Conservation (phyloP, 2,888 invertebrate genomes). For the Caenorhabditis doughertyi region DNA sequence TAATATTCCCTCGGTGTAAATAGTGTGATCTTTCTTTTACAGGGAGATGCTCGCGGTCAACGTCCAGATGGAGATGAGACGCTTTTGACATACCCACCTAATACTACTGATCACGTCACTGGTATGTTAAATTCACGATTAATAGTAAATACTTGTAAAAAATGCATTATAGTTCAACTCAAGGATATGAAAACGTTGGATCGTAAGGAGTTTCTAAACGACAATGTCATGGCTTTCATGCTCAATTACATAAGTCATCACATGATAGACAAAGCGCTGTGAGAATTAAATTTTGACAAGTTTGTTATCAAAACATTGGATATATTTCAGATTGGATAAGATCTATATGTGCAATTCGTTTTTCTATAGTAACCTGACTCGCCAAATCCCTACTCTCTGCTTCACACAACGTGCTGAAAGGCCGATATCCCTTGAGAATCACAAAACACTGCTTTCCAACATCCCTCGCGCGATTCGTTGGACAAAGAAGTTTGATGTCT, state of each 20-base stretch:
- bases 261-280: constrained; percentile 27
- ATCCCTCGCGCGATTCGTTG: constrained; percentile 91
- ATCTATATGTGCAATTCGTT: constrained; percentile 38
- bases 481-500: constrained; percentile 97
- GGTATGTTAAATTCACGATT: background rate
- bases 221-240: constrained; percentile 45
- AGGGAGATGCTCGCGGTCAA: background rate
- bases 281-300: background rate
- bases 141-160: background rate
- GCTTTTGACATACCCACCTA: too few species aligned
- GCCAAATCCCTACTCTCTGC: background rate
- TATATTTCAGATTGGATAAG: constrained; percentile 21
- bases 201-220: constrained; percentile 57
- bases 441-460: background rate
- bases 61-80: background rate
- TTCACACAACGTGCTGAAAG: constrained; percentile 13
- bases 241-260: constrained; percentile 13
- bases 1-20: too few species aligned
- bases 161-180: constrained; percentile 28
- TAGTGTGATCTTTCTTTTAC: too few species aligned
- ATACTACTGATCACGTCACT: background rate
- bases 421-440: background rate
- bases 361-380: constrained; percentile 28
- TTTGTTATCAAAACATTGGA: background rate
- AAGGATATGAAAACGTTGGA: constrained; percentile 52